Percentiles rank a stretch among this genome's conserved stretches.
Conservation (phyloP, 2,113 vertebrate species). For the Tamias sibiricus region DNA sequence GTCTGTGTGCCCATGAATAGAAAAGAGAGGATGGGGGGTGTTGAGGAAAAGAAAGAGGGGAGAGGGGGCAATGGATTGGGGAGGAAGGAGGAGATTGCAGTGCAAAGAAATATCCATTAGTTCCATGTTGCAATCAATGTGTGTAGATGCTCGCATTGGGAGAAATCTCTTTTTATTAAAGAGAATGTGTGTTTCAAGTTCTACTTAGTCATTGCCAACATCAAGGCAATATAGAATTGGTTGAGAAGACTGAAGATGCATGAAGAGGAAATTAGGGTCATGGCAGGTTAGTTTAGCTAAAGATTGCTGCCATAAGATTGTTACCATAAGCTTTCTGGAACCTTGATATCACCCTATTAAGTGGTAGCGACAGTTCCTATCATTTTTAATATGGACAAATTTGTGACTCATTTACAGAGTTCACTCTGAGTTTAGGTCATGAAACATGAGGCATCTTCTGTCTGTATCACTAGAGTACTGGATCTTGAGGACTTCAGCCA, state of each 20-base stretch:
- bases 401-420: neutral
- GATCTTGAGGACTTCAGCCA: accelerated
- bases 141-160: neutral
- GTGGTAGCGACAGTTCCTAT: too few relatives aligned
- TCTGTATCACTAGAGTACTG: neutral
- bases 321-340: neutral
- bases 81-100: neutral
- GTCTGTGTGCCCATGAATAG: neutral
- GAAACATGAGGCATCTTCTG: neutral
- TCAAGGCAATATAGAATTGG: neutral
- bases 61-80: accelerated
- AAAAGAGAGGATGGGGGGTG: too few relatives aligned
- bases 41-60: too few relatives aligned
- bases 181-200: neutral
- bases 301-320: too few relatives aligned
- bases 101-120: neutral
- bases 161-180: neutral
- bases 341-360: neutral
- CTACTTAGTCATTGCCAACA: neutral
- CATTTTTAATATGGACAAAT: neutral
- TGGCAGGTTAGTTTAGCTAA: neutral
- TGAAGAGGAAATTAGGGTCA: neutral
- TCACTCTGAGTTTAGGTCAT: neutral
- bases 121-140: neutral
- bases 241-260: neutral